Base-by-base conservation (phyloP, 2,113 vertebrate genomes). In the Neolamprologus kungweensis region DNA sequence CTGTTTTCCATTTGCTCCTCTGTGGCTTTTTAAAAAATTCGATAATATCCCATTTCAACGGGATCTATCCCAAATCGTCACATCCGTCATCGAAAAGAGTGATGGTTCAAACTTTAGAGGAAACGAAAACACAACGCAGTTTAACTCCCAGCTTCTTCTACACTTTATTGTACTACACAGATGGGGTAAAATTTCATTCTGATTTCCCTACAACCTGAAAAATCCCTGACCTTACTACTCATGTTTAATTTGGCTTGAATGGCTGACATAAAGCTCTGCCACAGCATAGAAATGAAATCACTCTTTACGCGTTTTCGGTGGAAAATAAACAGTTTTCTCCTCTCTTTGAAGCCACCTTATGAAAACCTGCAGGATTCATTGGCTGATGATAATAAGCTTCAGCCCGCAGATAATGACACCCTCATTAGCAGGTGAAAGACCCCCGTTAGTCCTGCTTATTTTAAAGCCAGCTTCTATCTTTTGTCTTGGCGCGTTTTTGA, bases 401-500 rank as follows among this genome's bases (percentile, higher is more conserved):
- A 9, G n/a, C 8, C 58, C 37, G 45, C 26, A 78, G 86, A 87
- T 84, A 93, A 90, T 90, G 91, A 93, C 91, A 37, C 31, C 89
- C 83, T 90, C 75, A 85, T 93, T 90, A 88, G 92, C 95, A 96
- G 93, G 92, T 95, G 93, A 94, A 96, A 94, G 93, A 63, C 92
- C 92, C 91, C 89, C 80, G 90, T 91, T 31, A 58, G 33, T 23
- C 73, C 87, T 79, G 88, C 89, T 91, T 92, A 91, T 91, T 95
- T 95, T 92, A 90, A 94, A 93, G 85, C 54, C 90, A 87, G 87
- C 89, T 83, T 85, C 75, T 90, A 42, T 2, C 55, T 75, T 90
- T 94, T 95, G 93, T 94, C 35, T 63, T 2, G 17, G 63, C 50
- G 85, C 78, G 54, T 53, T 86, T 87, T 17, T 88, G 85, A 89